Conservation (phyloP, 2,113 vertebrate genomes). For the Osmerus eperlanus region DNA sequence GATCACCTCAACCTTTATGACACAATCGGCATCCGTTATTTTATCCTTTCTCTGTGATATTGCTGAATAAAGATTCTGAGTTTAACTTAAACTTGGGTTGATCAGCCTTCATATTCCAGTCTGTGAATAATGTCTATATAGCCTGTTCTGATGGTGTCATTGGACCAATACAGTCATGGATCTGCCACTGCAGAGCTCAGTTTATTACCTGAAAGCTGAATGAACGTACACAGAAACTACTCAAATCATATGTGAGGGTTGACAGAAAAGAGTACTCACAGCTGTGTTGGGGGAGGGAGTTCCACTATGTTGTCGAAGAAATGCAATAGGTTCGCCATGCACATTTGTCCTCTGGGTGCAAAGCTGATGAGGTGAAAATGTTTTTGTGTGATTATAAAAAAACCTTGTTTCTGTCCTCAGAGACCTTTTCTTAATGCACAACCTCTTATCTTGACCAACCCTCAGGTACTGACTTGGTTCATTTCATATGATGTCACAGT, state of each 20-base stretch:
- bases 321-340: not conserved
- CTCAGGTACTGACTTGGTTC: not conserved
- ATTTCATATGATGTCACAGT: not conserved
- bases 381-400: not conserved
- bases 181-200: too few relatives aligned
- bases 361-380: conserved; percentile 10
- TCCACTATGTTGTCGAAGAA: not conserved
- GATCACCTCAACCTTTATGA: too few relatives aligned
- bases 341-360: not conserved
- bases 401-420: not conserved
- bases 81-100: too few relatives aligned
- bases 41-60: too few relatives aligned
- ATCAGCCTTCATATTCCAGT: too few relatives aligned
- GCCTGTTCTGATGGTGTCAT: too few relatives aligned
- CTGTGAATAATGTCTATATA: too few relatives aligned
- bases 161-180: too few relatives aligned
- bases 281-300: not conserved
- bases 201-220: too few relatives aligned
- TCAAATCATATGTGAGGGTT: not conserved
- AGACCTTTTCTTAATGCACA: conserved; percentile 1
- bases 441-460: not conserved
- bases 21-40: too few relatives aligned
- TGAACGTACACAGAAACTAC: too few relatives aligned
- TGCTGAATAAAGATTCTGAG: too few relatives aligned
- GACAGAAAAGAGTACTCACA: not conserved